These are phyloP conservation scores for Dufourea novaeangliae DNA, from an alignment of 1,140 invertebrate genomes.

Conservation along the genomic window DNA sequence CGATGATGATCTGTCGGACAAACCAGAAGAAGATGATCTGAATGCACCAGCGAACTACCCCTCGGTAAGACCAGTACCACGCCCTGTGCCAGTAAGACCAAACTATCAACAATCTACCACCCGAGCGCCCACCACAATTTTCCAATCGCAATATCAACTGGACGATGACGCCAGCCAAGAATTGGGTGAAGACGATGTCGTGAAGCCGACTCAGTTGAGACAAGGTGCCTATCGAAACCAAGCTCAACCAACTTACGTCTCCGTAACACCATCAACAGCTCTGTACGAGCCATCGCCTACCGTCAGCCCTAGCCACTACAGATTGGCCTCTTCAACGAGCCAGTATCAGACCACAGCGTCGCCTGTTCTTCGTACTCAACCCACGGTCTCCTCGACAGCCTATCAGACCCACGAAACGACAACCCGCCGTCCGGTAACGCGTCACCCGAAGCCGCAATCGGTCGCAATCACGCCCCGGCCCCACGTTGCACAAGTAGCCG, in stretches of 20 bases:
- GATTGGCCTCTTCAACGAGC: constrained; percentile 76
- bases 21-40: constrained; percentile 83
- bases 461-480: constrained; percentile 85
- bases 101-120: constrained; percentile 81
- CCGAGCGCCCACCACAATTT: constrained; percentile 84
- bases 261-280: constrained; percentile 69
- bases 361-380: constrained; percentile 66
- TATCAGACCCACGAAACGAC: constrained; percentile 79
- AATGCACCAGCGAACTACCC: constrained; percentile 86
- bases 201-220: constrained; percentile 71
- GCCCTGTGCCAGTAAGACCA: constrained; percentile 76
- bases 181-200: constrained; percentile 83
- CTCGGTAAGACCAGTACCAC: constrained; percentile 80
- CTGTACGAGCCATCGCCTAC: constrained; percentile 75
- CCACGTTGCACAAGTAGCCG: constrained; percentile 84
- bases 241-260: constrained; percentile 66
- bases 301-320: constrained; percentile 76
- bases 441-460: constrained; percentile 80
- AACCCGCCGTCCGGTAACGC: constrained; percentile 77
- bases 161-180: constrained; percentile 84
- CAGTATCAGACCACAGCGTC: constrained; percentile 75
- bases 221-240: constrained; percentile 71
- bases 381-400: constrained; percentile 69
- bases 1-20: constrained; percentile 83
- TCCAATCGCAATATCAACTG: constrained; percentile 85